phyloP scores from a whole-genome alignment of 2,888 invertebrate species.

The Melikaiella ostensackeni region DNA sequence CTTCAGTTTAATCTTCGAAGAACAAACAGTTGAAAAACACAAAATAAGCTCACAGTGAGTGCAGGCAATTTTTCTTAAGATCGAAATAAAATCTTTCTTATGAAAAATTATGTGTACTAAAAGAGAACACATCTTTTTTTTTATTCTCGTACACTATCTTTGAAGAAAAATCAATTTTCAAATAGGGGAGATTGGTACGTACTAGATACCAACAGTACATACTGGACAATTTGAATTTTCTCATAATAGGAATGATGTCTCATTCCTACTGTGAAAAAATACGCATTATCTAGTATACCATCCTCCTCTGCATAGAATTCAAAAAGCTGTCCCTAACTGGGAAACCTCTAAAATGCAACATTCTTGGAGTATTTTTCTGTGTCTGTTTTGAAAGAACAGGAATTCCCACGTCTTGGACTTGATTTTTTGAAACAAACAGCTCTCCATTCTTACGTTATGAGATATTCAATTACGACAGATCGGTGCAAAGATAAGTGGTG shows the following conservation, averaged over 20 bases:
- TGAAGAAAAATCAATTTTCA: too few relatives aligned
- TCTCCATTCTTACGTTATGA: constrained; percentile 48
- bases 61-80: too few relatives aligned
- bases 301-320: too few relatives aligned
- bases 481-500: constrained; percentile 64
- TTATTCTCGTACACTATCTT: not conserved
- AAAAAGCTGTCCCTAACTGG: too few relatives aligned
- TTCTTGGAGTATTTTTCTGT: not conserved
- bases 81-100: too few relatives aligned
- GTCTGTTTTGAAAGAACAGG: not conserved
- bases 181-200: too few relatives aligned
- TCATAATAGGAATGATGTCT: too few relatives aligned
- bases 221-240: too few relatives aligned
- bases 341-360: not conserved
- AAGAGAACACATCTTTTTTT: not conserved
- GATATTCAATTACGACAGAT: constrained; percentile 74
- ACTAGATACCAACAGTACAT: too few relatives aligned
- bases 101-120: too few relatives aligned
- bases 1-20: constrained; percentile 33
- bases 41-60: not conserved
- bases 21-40: not conserved
- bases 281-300: too few relatives aligned
- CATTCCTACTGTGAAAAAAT: too few relatives aligned
- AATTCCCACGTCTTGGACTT: not conserved
- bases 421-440: constrained; percentile 8